Evolutionary conservation across 2,888 invertebrate species (phyloP).

Genomic region (Tipula helvola): DNA sequence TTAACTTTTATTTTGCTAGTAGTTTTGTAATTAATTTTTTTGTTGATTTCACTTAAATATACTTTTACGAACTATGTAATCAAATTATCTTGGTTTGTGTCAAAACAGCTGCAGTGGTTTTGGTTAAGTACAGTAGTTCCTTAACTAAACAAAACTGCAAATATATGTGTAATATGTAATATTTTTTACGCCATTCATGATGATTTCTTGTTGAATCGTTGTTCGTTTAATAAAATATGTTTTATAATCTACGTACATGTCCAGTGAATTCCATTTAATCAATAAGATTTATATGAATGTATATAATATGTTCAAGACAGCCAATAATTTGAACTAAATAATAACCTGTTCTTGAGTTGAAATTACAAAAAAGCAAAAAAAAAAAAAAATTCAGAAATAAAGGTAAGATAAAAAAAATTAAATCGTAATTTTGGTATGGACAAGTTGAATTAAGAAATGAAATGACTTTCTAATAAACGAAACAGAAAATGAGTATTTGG

Average conservation of each 20-base stretch:
- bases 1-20: too few species aligned
- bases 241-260: neutral
- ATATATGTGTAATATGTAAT: neutral
- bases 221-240: neutral
- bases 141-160: too few species aligned
- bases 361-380: neutral
- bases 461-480: constrained; percentile 4
- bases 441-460: constrained; percentile 4
- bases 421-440: neutral
- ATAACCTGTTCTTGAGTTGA: neutral
- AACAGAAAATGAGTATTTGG: neutral
- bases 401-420: neutral
- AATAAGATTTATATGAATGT: neutral
- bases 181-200: neutral
- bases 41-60: neutral
- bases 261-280: neutral
- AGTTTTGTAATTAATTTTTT: neutral
- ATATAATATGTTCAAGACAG: neutral
- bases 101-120: neutral
- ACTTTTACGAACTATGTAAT: neutral
- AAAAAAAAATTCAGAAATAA: neutral
- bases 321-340: neutral
- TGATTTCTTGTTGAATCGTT: neutral
- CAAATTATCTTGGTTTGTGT: neutral
- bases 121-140: too few species aligned